Base-by-base conservation (phyloP, 2,113 vertebrate species). In the Nesogale talazaci region DNA sequence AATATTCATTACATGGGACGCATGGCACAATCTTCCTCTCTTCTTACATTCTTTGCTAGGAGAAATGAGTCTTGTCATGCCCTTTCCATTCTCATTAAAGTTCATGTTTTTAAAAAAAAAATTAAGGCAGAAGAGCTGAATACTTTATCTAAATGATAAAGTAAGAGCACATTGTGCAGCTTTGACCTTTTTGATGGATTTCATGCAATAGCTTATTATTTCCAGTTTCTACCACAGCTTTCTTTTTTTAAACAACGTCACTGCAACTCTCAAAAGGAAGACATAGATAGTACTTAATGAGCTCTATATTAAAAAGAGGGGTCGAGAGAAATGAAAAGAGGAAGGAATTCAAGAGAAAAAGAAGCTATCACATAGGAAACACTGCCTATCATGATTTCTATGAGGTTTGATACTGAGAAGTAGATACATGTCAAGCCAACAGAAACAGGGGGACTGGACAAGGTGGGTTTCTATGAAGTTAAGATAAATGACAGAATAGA, bases 171-270 rank as follows among this genome's bases (percentile, higher is more conserved):
- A 83, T 46, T 46, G 76, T 92, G 70, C 27, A 34, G 40, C 76
- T 92, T 31, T 95, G 96, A 85, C 84, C 86, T 95, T 94, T 92
- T 27, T 79, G 67, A 85, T 94, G 65, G 57, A 83, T 92, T 94
- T 89, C 76, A 91, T 52, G 69, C 31, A 79, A 25, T 34, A 61
- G 46, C 23, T 94, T 90, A 80, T 94, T 81, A 88, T 84, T 91
- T 87, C 42, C 22, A 83, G 2, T 9, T 16, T 67, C n/a, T 63
- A 1, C 52, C 17, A 70, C 1, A 57, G 77, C 6, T 0, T 46
- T 52, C 61, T 92, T 9, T 0, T 46, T 69, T 92, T 77, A 56
- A 77, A 89, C 6, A 91, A 65, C 8, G 40, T 4, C 34, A 36
- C 9, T 69, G 23, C 65, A 86, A 27, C 74, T 80, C 57, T 61